Percentiles rank a stretch among this genome's conserved stretches.
Conservation (phyloP, 2,797 vertebrate species). For the Limnodromus scolopaceus region DNA sequence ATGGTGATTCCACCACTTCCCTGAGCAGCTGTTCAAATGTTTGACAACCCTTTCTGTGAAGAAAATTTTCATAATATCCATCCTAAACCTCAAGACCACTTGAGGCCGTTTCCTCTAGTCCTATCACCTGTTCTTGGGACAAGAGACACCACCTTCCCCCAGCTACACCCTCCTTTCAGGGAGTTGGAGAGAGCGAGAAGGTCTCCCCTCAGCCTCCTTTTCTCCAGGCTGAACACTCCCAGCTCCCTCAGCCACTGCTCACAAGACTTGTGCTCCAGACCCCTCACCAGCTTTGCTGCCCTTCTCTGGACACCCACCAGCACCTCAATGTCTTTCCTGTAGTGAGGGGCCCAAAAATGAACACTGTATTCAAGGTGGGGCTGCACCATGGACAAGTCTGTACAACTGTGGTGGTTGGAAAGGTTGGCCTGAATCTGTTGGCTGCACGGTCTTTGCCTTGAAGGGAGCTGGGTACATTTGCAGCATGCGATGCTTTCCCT, state of each 20-base stretch:
- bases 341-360: not conserved
- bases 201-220: not conserved
- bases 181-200: not conserved
- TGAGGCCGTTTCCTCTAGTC: not conserved
- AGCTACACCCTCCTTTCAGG: not conserved
- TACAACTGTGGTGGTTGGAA: not conserved
- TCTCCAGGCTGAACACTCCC: not conserved
- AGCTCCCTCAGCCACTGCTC: not conserved
- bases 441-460: not conserved
- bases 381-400: not conserved
- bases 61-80: not conserved
- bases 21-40: not conserved
- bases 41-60: not conserved
- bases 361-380: not conserved
- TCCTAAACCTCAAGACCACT: not conserved
- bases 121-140: not conserved
- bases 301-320: not conserved
- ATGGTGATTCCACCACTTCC: not conserved
- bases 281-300: not conserved
- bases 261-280: not conserved
- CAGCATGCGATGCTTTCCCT: accelerated
- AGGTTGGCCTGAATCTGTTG: not conserved
- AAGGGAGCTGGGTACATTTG: not conserved
- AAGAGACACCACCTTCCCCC: not conserved
- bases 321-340: not conserved